These are phyloP conservation scores for Trichopria drosophilae DNA, from an alignment of 2,888 invertebrate species.

Conservation along the genomic window DNA sequence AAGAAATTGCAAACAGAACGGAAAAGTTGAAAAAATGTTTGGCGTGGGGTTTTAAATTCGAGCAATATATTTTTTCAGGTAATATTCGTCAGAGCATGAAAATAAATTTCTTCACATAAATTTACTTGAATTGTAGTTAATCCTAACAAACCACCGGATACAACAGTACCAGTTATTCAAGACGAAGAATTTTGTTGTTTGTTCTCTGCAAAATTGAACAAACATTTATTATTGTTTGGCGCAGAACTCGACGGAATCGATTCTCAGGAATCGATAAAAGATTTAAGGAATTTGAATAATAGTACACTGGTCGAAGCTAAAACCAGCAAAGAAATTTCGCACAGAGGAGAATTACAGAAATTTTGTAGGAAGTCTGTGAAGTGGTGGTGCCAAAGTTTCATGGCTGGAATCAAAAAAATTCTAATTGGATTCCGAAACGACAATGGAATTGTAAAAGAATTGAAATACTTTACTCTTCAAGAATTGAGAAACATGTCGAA, in stretches of 20 bases:
- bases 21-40: constrained; percentile 62
- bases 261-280: constrained; percentile 38
- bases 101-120: too few species aligned
- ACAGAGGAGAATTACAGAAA: constrained; percentile 62
- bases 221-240: constrained; percentile 65
- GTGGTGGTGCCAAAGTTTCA: constrained; percentile 82
- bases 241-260: constrained; percentile 76
- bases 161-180: constrained; percentile 65
- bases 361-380: constrained; percentile 64
- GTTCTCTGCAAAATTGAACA: constrained; percentile 64
- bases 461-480: constrained; percentile 61
- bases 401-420: constrained; percentile 70
- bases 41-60: constrained; percentile 79
- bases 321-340: constrained; percentile 65
- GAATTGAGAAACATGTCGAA: constrained; percentile 62
- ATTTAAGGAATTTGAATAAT: constrained; percentile 41
- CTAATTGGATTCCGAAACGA: constrained; percentile 74
- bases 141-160: constrained; percentile 60
- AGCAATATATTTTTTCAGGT: constrained; percentile 72
- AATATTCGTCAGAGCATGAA: too few species aligned
- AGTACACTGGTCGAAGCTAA: constrained; percentile 72
- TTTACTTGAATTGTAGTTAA: too few species aligned
- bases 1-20: constrained; percentile 57
- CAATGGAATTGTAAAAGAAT: constrained; percentile 66
- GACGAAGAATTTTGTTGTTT: constrained; percentile 70